Evolutionary conservation across 2,113 vertebrate genomes (phyloP).

Genomic region (Xenotilapia caudafasciata): DNA sequence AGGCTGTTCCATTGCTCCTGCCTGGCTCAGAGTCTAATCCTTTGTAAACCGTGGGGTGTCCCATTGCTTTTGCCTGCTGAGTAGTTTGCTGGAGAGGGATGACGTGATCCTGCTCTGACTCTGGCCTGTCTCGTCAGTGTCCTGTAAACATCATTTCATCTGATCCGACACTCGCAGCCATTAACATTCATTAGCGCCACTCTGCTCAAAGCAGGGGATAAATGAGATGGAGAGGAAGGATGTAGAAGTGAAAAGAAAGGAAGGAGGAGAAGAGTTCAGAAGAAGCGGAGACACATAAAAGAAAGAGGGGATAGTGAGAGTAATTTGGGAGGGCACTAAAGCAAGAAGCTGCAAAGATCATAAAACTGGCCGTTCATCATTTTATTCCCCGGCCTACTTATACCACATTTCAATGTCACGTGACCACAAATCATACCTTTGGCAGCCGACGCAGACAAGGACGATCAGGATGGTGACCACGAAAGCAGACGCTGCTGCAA

Average conservation of each 20-base stretch:
- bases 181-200: slow-evolving; percentile 59
- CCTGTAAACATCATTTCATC: slow-evolving; percentile 50
- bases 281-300: slow-evolving; percentile 26
- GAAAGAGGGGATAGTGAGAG: slow-evolving; percentile 16
- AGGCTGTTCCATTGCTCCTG: slow-evolving; percentile 24
- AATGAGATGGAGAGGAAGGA: slow-evolving; percentile 14
- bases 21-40: slow-evolving; percentile 35
- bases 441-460: slow-evolving; percentile 74
- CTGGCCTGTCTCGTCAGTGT: slow-evolving; percentile 26
- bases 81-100: slow-evolving; percentile 1
- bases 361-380: background rate
- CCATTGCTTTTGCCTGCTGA: slow-evolving; percentile 28
- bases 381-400: background rate
- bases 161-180: slow-evolving; percentile 44
- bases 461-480: slow-evolving; percentile 75
- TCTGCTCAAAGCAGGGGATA: slow-evolving; percentile 23
- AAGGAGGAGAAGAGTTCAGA: slow-evolving; percentile 34
- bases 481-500: slow-evolving; percentile 74
- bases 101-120: slow-evolving; percentile 20
- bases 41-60: slow-evolving; percentile 15
- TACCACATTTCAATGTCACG: background rate
- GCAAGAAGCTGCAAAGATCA: background rate
- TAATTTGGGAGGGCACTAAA: background rate
- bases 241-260: slow-evolving; percentile 1
- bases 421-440: slow-evolving; percentile 58